Percentiles rank a stretch among this genome's conserved stretches.
Evolutionary conservation across 2,797 vertebrate genomes (phyloP).

Genomic region (Pogoniulus pusillus): DNA sequence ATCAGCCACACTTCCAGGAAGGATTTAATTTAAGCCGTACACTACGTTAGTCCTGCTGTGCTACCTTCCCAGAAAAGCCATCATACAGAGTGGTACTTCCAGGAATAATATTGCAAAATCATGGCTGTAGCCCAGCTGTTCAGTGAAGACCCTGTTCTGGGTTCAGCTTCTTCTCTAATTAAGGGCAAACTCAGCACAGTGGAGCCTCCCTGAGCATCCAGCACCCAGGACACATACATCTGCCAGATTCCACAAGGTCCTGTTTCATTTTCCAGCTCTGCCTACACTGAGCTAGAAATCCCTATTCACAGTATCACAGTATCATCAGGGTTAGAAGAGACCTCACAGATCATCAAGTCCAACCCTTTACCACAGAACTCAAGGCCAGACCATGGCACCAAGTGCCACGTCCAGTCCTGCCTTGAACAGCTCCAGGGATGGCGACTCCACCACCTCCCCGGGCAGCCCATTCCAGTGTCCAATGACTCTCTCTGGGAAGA

Average conservation of each 20-base stretch:
- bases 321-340: no score
- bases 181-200: neutral
- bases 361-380: no score
- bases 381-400: no score
- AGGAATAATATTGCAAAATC: slow-evolving; percentile 32
- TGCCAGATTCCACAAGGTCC: neutral
- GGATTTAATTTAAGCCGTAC: slow-evolving; percentile 26
- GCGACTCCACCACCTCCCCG: no score
- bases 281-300: neutral
- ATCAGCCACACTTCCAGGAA: slow-evolving; percentile 45
- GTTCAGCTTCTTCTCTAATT: neutral
- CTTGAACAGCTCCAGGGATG: no score
- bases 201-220: neutral
- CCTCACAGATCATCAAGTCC: no score
- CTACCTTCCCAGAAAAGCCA: slow-evolving; percentile 43
- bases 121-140: neutral
- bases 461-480: no score
- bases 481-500: no score
- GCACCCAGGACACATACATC: neutral
- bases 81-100: neutral
- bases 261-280: neutral
- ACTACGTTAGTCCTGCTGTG: neutral
- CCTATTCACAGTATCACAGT: no score
- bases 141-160: neutral
- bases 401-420: no score